phyloP scores from a whole-genome alignment of 1,140 invertebrate species.

The Trigoniulus corallinus region DNA sequence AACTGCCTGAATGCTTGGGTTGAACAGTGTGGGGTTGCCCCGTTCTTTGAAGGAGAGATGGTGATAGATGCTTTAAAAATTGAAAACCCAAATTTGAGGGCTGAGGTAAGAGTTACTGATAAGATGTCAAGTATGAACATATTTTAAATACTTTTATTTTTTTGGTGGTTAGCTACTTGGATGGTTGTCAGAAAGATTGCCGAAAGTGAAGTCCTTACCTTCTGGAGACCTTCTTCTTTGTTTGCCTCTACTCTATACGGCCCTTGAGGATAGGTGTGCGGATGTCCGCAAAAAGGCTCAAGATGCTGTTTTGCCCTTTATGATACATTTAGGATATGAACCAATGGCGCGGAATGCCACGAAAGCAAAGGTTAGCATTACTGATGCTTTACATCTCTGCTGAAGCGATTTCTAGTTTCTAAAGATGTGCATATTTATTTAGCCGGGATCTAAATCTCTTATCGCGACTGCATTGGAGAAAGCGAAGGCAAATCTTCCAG shows the following conservation, averaged over 20 bases:
- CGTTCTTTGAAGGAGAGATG: slow-evolving; percentile 78
- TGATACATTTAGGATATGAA: slow-evolving; percentile 82
- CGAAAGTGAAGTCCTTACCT: slow-evolving; percentile 35
- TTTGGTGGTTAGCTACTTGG: slow-evolving; percentile 39
- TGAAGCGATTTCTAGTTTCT: too few relatives aligned
- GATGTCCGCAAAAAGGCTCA: slow-evolving; percentile 79
- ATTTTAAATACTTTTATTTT: neutral
- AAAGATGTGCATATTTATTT: too few relatives aligned
- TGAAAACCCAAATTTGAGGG: slow-evolving; percentile 62
- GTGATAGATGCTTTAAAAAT: slow-evolving; percentile 64
- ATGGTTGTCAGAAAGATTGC: slow-evolving; percentile 68
- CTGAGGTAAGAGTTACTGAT: slow-evolving; percentile 32
- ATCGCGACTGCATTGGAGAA: slow-evolving; percentile 69
- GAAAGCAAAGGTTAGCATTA: slow-evolving; percentile 55
- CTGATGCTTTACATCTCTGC: too few relatives aligned
- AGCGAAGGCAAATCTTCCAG: slow-evolving; percentile 60
- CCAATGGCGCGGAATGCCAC: slow-evolving; percentile 55
- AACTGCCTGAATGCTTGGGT: slow-evolving; percentile 67
- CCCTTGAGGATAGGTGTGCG: slow-evolving; percentile 75
- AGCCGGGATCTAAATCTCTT: slow-evolving; percentile 64
- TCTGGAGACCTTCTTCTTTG: slow-evolving; percentile 55
- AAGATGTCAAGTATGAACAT: neutral
- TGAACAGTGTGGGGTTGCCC: slow-evolving; percentile 55
- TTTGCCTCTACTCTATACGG: slow-evolving; percentile 58
- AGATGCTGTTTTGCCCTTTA: slow-evolving; percentile 75